phyloP scores from a whole-genome alignment of 2,888 invertebrate species.

The Bembecia ichneumoniformis region DNA sequence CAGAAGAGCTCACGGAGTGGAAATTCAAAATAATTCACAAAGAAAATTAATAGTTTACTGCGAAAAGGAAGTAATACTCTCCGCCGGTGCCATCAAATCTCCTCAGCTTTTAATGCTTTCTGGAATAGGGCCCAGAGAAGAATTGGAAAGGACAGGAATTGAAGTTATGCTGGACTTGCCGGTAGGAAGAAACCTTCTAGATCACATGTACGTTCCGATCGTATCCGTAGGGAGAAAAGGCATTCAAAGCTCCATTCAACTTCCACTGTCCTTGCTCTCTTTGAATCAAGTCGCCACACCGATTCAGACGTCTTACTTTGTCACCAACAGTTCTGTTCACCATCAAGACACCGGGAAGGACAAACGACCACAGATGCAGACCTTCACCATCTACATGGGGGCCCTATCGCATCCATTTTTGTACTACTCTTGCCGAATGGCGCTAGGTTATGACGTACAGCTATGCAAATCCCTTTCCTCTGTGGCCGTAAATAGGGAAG shows the following conservation, averaged over 20 bases:
- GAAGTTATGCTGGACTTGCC: constrained; percentile 4
- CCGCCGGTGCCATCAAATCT: constrained; percentile 7
- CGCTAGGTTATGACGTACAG: constrained; percentile 1
- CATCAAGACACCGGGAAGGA: background rate
- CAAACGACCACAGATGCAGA: background rate
- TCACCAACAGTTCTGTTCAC: background rate
- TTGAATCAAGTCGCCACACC: background rate
- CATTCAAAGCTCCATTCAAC: constrained; percentile 15
- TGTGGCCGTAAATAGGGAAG: background rate
- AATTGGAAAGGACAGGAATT: constrained; percentile 4
- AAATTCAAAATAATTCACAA: background rate
- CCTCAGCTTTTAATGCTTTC: constrained; percentile 9
- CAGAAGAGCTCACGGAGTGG: constrained; percentile 2
- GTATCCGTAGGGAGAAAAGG: constrained; percentile 20
- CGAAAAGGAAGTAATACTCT: constrained; percentile 5
- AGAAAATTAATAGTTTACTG: constrained; percentile 2
- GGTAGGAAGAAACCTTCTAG: constrained; percentile 6
- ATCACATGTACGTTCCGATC: constrained; percentile 7
- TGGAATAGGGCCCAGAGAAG: constrained; percentile 6
- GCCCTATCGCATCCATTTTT: constrained; percentile 1
- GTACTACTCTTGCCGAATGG: constrained; percentile 1
- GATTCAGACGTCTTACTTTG: background rate
- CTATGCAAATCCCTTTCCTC: constrained; percentile 3
- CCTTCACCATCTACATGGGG: background rate
- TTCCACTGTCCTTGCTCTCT: background rate